Percentiles rank a stretch among this genome's conserved stretches.
Evolutionary conservation across 2,113 vertebrate species (phyloP).

Genomic region (Elachura formosa): DNA sequence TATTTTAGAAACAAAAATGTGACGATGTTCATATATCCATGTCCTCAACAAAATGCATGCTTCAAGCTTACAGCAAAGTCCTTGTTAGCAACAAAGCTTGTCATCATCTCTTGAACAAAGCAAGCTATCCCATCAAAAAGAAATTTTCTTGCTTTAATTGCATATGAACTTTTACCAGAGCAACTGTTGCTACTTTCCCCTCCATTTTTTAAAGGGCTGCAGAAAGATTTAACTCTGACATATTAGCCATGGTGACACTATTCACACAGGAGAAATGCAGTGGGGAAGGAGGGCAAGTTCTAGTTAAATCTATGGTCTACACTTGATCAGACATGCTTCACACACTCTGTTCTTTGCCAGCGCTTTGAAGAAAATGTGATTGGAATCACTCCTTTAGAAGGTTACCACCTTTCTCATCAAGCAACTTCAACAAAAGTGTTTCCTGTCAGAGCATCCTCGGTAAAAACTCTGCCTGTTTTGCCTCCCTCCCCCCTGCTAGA

Average conservation of each 20-base stretch:
- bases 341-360: not conserved
- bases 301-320: not conserved
- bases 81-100: not conserved
- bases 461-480: not conserved
- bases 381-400: not conserved
- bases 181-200: not conserved
- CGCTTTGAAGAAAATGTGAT: not conserved
- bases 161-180: not conserved
- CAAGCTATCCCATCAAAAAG: not conserved
- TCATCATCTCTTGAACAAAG: not conserved
- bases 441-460: not conserved
- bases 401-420: not conserved
- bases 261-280: not conserved
- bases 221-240: not conserved
- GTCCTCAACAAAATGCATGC: not conserved
- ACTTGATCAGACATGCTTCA: not conserved
- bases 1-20: not conserved
- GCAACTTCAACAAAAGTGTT: not conserved
- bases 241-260: not conserved
- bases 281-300: not conserved
- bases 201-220: not conserved
- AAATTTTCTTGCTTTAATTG: not conserved
- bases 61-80: not conserved
- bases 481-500: not conserved
- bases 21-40: fast-evolving